Evolutionary conservation across 2,888 invertebrate species (phyloP).

Genomic region (Lymantria monacha): DNA sequence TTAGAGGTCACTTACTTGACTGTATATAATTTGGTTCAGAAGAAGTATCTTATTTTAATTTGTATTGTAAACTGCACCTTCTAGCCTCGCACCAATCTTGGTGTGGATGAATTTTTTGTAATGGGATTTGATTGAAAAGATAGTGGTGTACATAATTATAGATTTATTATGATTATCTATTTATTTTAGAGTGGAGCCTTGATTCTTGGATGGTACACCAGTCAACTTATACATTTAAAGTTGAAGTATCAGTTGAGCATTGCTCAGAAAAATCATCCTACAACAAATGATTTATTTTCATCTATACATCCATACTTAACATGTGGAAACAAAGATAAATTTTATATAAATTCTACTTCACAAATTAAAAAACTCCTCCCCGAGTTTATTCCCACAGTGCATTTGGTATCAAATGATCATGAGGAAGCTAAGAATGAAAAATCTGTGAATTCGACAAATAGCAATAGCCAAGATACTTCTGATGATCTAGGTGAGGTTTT

Average conservation of each 20-base stretch:
- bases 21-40: too few relatives aligned
- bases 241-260: slow-evolving; percentile 47
- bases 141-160: neutral
- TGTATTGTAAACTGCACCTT: too few relatives aligned
- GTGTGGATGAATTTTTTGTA: too few relatives aligned
- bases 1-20: too few relatives aligned
- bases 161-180: neutral
- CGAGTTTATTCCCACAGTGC: slow-evolving; percentile 53
- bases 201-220: slow-evolving; percentile 84
- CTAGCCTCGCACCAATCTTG: too few relatives aligned
- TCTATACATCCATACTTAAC: slow-evolving; percentile 49
- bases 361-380: slow-evolving; percentile 50
- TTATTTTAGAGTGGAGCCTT: slow-evolving; percentile 81
- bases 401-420: slow-evolving; percentile 68
- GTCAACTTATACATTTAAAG: slow-evolving; percentile 77
- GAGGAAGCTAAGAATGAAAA: slow-evolving; percentile 28
- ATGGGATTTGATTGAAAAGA: neutral
- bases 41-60: too few relatives aligned
- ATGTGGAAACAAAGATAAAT: slow-evolving; percentile 43
- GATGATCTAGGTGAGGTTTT: slow-evolving; percentile 76
- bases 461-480: slow-evolving; percentile 42
- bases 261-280: slow-evolving; percentile 29
- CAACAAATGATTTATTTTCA: slow-evolving; percentile 43
- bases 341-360: slow-evolving; percentile 38
- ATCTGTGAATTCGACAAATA: slow-evolving; percentile 19